phyloP scores from a whole-genome alignment of 2,113 vertebrate species.

The Albula goreensis region DNA sequence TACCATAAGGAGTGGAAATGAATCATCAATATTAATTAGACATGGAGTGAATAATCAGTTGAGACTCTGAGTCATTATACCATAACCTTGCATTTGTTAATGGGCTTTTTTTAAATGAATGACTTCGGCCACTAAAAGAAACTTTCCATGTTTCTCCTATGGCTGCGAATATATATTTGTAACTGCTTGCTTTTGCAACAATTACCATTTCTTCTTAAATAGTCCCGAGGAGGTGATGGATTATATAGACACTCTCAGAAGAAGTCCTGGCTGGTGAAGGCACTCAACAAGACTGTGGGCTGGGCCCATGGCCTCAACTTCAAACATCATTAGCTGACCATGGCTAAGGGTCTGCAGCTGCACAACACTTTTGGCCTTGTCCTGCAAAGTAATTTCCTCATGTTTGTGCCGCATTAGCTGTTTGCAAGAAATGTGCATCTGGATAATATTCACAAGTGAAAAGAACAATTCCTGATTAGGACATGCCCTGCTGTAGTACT shows the following conservation, averaged over 20 bases:
- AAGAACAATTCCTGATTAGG: background rate
- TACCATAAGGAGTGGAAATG: slow-evolving; percentile 1
- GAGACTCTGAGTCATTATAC: background rate
- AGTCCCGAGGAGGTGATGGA: too few relatives aligned
- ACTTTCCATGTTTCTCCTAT: background rate
- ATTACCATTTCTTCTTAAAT: background rate
- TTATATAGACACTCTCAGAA: too few relatives aligned
- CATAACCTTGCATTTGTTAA: background rate
- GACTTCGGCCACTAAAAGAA: background rate
- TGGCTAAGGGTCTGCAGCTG: background rate
- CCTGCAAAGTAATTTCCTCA: background rate
- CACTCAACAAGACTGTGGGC: too few relatives aligned
- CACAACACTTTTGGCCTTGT: background rate
- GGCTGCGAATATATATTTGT: background rate
- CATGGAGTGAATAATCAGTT: slow-evolving; percentile 4
- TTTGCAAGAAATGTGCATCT: background rate
- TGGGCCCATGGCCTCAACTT: too few relatives aligned
- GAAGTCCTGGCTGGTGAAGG: too few relatives aligned
- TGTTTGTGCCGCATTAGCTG: background rate
- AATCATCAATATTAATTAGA: slow-evolving; percentile 14
- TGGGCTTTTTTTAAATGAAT: background rate
- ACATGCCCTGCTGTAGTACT: background rate
- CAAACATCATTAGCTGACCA: background rate
- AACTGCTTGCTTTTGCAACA: background rate
- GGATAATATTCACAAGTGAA: background rate